phyloP scores from a whole-genome alignment of 2,888 invertebrate genomes.

The Gastrophysa polygoni region DNA sequence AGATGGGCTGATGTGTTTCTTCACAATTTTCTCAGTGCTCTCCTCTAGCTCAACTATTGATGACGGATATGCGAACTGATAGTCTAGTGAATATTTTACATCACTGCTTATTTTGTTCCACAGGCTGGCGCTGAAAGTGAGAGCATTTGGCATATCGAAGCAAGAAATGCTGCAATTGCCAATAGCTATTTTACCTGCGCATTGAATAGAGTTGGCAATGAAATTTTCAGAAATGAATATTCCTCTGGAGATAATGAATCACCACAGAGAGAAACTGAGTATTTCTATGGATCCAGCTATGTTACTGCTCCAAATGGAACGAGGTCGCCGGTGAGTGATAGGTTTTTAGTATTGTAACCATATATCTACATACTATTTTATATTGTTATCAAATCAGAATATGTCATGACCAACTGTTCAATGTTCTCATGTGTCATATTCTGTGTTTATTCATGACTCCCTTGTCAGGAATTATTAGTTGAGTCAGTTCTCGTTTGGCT shows the following conservation, averaged over 20 bases:
- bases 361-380: background rate
- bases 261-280: conserved; percentile 79
- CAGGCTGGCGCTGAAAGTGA: conserved; percentile 71
- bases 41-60: no score
- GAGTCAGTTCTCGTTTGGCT: no score
- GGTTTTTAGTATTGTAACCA: background rate
- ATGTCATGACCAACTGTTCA: no score
- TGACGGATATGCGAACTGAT: no score
- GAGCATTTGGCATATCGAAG: conserved; percentile 94
- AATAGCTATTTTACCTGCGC: conserved; percentile 94
- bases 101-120: background rate
- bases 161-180: conserved; percentile 93
- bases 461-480: no score
- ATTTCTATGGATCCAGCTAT: conserved; percentile 96
- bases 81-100: no score
- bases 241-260: conserved; percentile 81
- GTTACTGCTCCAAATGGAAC: conserved; percentile 92
- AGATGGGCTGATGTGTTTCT: no score
- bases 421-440: no score
- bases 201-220: conserved; percentile 91
- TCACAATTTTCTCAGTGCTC: no score
- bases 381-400: background rate
- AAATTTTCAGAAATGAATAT: conserved; percentile 79
- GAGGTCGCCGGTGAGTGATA: conserved; percentile 76
- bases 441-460: background rate